phyloP scores from a whole-genome alignment of 2,113 vertebrate genomes.

The Ciconia boyciana region DNA sequence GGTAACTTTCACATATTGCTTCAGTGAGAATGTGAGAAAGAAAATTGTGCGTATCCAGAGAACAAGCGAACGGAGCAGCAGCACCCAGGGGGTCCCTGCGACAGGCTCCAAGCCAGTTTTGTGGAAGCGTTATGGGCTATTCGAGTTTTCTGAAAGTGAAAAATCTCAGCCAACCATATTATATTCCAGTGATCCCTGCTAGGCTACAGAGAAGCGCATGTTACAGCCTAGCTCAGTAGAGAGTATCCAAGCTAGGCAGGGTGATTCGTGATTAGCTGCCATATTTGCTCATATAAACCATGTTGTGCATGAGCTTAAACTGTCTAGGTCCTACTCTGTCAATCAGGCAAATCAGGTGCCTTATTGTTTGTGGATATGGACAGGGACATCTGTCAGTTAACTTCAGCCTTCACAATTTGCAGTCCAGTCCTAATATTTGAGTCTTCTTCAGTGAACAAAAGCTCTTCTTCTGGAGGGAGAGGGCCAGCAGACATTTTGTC shows the following conservation, averaged over 20 bases:
- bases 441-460: not conserved
- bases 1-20: not conserved
- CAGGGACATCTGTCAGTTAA: not conserved
- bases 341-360: not conserved
- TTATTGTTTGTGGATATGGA: not conserved
- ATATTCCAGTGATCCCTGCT: not conserved
- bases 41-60: not conserved
- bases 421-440: not conserved
- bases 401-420: not conserved
- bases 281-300: not conserved
- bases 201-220: not conserved
- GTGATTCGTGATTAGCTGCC: not conserved
- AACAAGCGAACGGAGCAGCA: accelerated
- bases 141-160: not conserved
- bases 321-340: not conserved
- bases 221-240: not conserved
- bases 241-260: not conserved
- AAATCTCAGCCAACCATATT: not conserved
- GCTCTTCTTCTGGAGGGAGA: not conserved
- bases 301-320: not conserved
- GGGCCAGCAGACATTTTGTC: not conserved
- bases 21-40: not conserved
- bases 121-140: not conserved
- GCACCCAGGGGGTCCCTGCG: too few relatives aligned
- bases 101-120: not conserved